Evolutionary conservation across 2,113 vertebrate genomes (phyloP), one percentile per base, ranked within the genome.

Genomic region (Balaenoptera acutorostrata): DNA sequence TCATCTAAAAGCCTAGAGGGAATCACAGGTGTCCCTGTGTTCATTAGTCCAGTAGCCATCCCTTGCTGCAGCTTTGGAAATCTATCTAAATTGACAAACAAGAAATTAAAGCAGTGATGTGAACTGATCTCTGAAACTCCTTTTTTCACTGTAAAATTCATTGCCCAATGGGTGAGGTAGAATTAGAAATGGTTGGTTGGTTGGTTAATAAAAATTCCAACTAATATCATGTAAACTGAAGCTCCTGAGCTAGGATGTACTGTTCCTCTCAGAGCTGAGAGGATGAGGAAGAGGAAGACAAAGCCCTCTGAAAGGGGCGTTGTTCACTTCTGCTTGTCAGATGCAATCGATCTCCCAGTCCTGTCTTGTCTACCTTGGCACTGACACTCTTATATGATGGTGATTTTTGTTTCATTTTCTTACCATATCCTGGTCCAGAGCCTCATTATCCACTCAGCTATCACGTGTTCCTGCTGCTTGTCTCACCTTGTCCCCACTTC

Each of bases 41-140:
- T 98, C 96, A 91, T 96, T 97, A 95, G 92, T 90, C 90, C n/a
- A 97, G 85, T 25, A 82, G 92, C 93, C 89, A 59, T 94, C 84
- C 71, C 29, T 90, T 97, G 96, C n/a, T 90, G 85, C 55, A 96
- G 86, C 91, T 92, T 10, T 95, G 80, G 93, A 98, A 98, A 97
- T 71, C 55, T 81, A 77, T 96, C 82, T 64, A 31, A 49, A 77
- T 29, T 95, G 96, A 97, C 96, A 98, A 98, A 96, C 59, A 97
- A 98, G 96, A 96, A 97, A 98, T 95, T 55, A 98, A 93, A 97
- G 94, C 77, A 90, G 82, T 74, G 92, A 88, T 0, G 0, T 97
- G 94, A 96, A 93, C 93, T 57, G 93, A 69, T 36, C 82, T 81
- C 74, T 15, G 77, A 97, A 97, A 61, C 46, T 95, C n/a, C 90